These are phyloP conservation scores for Rhineura floridana DNA, from an alignment of 2,113 vertebrate species.

Conservation along the genomic window DNA sequence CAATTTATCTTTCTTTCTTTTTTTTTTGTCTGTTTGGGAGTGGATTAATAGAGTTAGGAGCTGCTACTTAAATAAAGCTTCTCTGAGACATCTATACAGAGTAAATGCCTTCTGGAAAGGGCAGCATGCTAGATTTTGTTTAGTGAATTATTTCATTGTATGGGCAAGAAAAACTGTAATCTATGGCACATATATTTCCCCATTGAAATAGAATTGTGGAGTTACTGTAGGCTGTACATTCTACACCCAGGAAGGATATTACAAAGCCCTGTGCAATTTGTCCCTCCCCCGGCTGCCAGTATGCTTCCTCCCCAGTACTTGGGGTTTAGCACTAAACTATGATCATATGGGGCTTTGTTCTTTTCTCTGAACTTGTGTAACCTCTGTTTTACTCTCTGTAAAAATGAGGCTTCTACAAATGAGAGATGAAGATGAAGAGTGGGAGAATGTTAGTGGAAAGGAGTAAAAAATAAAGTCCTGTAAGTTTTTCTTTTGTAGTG, in stretches of 20 bases:
- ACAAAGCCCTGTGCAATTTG: not conserved
- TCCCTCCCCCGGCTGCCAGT: not conserved
- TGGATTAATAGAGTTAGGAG: not conserved
- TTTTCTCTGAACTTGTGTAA: conserved; percentile 2
- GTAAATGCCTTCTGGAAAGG: not conserved
- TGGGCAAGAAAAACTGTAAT: not conserved
- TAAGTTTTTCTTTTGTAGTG: not conserved
- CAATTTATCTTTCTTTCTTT: not conserved
- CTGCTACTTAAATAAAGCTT: not conserved
- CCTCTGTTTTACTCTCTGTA: not conserved
- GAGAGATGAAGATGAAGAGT: not conserved
- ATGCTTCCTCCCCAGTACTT: not conserved
- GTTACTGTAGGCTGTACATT: not conserved
- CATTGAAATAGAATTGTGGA: not conserved
- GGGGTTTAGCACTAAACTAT: not conserved
- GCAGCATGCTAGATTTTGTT: not conserved
- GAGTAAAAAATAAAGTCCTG: not conserved
- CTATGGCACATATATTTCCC: not conserved
- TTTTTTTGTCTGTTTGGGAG: not conserved
- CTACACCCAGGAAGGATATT: conserved; percentile 9
- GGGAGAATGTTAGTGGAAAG: not conserved
- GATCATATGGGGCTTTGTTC: not conserved
- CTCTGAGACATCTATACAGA: not conserved
- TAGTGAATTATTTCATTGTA: not conserved
- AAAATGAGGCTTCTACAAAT: not conserved